Conservation (phyloP, 2,888 invertebrate genomes). For the Patella pellucida region DNA sequence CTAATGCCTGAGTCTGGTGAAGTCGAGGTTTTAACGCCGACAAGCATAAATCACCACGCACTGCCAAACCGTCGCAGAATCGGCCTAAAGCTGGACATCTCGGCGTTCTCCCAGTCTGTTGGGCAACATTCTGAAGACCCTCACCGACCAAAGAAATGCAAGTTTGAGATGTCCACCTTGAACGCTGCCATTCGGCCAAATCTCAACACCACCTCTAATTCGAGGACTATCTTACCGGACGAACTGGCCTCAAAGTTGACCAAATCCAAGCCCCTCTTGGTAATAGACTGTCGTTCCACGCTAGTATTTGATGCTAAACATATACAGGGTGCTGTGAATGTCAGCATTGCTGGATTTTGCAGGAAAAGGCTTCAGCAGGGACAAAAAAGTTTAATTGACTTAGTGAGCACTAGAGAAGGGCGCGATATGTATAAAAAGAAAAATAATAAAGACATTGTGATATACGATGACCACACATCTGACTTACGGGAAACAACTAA, state of each 20-base stretch:
- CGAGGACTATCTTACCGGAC: slow-evolving; percentile 48
- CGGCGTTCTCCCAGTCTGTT: slow-evolving; percentile 17
- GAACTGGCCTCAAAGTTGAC: slow-evolving; percentile 52
- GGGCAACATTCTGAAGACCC: slow-evolving; percentile 26
- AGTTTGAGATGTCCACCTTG: slow-evolving; percentile 35
- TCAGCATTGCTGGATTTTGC: slow-evolving; percentile 82
- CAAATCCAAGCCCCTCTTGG: slow-evolving; percentile 64
- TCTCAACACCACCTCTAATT: not conserved
- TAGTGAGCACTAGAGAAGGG: slow-evolving; percentile 78
- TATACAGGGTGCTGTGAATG: slow-evolving; percentile 77
- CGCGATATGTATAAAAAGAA: slow-evolving; percentile 76
- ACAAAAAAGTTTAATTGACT: slow-evolving; percentile 78
- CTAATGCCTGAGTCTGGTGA: slow-evolving; percentile 64
- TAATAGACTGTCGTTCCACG: slow-evolving; percentile 80
- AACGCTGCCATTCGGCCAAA: slow-evolving; percentile 4
- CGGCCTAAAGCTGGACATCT: slow-evolving; percentile 45
- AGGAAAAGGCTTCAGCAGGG: slow-evolving; percentile 79
- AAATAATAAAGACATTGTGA: slow-evolving; percentile 76
- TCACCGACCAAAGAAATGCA: slow-evolving; percentile 53
- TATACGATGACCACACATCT: slow-evolving; percentile 80
- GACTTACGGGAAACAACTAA: slow-evolving; percentile 73
- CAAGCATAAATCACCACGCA: slow-evolving; percentile 35
- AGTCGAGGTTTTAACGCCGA: slow-evolving; percentile 54
- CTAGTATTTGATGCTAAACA: slow-evolving; percentile 81
- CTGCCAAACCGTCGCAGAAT: slow-evolving; percentile 34